A percentile compares a stretch with the other conserved stretches of the same genome.
Conservation (phyloP, 2,113 vertebrate species). For the Nansenia antarctica region DNA sequence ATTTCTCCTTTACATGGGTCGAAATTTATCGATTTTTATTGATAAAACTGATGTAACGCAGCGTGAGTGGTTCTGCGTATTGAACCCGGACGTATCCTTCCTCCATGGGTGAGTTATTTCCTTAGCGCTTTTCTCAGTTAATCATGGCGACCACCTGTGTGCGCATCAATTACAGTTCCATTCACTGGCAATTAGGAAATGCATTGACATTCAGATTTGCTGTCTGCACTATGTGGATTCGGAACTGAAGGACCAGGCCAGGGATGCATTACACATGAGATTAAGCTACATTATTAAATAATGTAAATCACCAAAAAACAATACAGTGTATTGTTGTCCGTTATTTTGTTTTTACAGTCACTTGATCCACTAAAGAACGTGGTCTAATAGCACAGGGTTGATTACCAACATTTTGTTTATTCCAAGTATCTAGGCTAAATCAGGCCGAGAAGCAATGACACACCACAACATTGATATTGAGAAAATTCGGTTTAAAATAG, state of each 20-base stretch:
- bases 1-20: no score
- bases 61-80: background rate
- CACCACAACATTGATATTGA: no score
- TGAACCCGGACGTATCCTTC: background rate
- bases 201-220: conserved; percentile 75
- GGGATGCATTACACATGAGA: conserved; percentile 30
- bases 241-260: conserved; percentile 18
- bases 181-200: conserved; percentile 70
- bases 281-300: conserved; percentile 23
- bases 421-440: no score
- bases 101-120: conserved; percentile 20
- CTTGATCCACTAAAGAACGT: background rate
- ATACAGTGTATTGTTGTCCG: background rate
- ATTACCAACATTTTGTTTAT: background rate
- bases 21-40: background rate
- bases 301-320: no score
- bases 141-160: conserved; percentile 72
- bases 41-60: background rate
- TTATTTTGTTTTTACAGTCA: background rate
- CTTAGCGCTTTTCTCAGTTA: conserved; percentile 51
- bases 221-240: conserved; percentile 80
- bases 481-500: no score
- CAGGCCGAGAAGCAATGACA: no score
- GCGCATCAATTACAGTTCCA: conserved; percentile 75
- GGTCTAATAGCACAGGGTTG: background rate